Base-by-base conservation (phyloP, 2,888 invertebrate genomes). In the Cataglyphis livida region DNA sequence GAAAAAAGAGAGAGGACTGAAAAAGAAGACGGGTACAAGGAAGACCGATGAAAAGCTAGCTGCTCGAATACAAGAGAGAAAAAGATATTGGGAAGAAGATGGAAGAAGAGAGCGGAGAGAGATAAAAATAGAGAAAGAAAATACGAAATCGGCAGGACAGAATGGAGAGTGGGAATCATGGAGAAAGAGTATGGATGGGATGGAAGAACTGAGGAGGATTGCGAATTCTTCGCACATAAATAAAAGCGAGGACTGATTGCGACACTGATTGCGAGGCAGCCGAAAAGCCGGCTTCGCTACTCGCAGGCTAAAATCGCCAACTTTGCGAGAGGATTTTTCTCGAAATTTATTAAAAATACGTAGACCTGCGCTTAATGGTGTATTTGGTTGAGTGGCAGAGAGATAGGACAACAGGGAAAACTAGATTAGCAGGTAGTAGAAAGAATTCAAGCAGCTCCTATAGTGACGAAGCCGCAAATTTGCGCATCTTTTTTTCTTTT, bases 331-430 rank as follows among this genome's bases (percentile, higher is more conserved):
- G 84, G 89, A 88, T 91, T 90, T 90, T 91, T 18, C n/a, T 2
- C 90, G 91, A 93, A 92, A 93, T 92, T 93, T 93, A 93, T 93
- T 93, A 93, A 93, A 93, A 93, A 93, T 92, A 92, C 92, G 92
- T 91, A 92, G 92, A 89, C 88, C 91, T 86, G 87, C 87, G 88
- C 90, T 90, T 93, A 93, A 93, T 91, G 91, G 90, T 88, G 85
- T 85, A 87, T 92, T 92, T 91, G 89, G 90, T 90, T 90, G 88
- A 91, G 86, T 88, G 84, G 83, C 66, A 61, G 76, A 35, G 73
- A 3, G 59, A 59, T 44, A 61, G 85, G 83, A 85, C 76, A 28
- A 68, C 74, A 21, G 54, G 59, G 66, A 44, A 70, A 74, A 75
- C 64, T 76, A 83, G 85, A 89, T 90, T 88, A 88, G 84, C 87